A percentile compares a stretch with the other conserved stretches of the same genome.
phyloP scores from a whole-genome alignment of 1,140 invertebrate species.

The Latrodectus geometricus region DNA sequence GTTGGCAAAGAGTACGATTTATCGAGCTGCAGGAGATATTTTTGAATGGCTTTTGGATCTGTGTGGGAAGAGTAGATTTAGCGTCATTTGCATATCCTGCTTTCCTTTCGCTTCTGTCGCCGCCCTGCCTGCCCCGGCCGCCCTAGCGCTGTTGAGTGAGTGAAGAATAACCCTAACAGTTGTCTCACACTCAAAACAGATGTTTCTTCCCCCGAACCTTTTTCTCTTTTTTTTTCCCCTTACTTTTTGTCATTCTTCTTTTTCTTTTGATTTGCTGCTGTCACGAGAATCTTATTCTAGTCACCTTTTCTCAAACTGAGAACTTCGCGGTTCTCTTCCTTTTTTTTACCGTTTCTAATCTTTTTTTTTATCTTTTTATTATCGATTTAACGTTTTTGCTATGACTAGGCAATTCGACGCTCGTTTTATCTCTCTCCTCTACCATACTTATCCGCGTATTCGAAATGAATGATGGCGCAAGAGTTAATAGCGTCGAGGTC shows the following conservation, averaged over 20 bases:
- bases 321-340: too few relatives aligned
- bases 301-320: conserved; percentile 19
- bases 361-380: too few relatives aligned
- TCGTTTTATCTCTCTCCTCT: too few relatives aligned
- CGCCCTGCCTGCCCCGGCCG: conserved; percentile 2
- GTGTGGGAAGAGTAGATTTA: conserved; percentile 51
- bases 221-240: background rate
- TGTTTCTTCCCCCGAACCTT: conserved; percentile 28
- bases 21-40: conserved; percentile 52
- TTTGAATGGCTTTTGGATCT: conserved; percentile 48
- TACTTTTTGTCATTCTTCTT: background rate
- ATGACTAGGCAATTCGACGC: too few relatives aligned
- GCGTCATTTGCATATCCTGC: conserved; percentile 57
- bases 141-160: conserved; percentile 3
- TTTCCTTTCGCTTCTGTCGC: conserved; percentile 1
- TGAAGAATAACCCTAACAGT: conserved; percentile 61
- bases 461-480: too few relatives aligned
- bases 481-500: too few relatives aligned
- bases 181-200: conserved; percentile 59
- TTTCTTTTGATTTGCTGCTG: conserved; percentile 25
- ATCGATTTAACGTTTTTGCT: too few relatives aligned
- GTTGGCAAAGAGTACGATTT: conserved; percentile 60
- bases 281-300: conserved; percentile 54
- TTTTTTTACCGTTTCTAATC: too few relatives aligned
- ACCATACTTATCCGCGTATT: too few relatives aligned